Percentiles rank a stretch among this genome's conserved stretches.
Evolutionary conservation across 2,888 invertebrate species (phyloP).

Genomic region (Xylophagus ater): DNA sequence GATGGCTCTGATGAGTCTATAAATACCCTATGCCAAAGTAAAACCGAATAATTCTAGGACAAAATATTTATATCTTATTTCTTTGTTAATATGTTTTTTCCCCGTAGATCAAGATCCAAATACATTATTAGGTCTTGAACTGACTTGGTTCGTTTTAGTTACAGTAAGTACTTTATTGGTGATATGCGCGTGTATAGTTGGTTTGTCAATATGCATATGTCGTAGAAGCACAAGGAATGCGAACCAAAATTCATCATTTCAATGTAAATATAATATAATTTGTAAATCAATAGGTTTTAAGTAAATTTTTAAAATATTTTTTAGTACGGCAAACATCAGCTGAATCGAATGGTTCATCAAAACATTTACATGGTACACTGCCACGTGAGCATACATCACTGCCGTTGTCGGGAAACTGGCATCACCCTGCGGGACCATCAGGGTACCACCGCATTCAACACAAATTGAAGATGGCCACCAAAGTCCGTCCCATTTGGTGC

Average conservation of each 20-base stretch:
- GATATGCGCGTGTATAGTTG: constrained; percentile 55
- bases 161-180: constrained; percentile 59
- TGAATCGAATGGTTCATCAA: constrained; percentile 60
- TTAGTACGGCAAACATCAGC: constrained; percentile 37
- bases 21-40: constrained; percentile 76
- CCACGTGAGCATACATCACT: constrained; percentile 45
- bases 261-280: constrained; percentile 27
- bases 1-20: constrained; percentile 87
- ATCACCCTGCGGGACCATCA: constrained; percentile 77
- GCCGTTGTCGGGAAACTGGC: constrained; percentile 83
- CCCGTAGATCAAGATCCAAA: constrained; percentile 48
- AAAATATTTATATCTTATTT: not conserved
- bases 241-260: constrained; percentile 43
- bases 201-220: constrained; percentile 65
- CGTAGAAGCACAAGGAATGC: constrained; percentile 48
- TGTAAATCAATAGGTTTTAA: constrained; percentile 1
- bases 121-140: constrained; percentile 58
- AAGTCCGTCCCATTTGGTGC: constrained; percentile 89
- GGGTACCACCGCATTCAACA: constrained; percentile 41
- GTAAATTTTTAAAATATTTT: constrained; percentile 2
- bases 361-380: constrained; percentile 48
- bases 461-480: constrained; percentile 52
- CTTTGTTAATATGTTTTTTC: not conserved
- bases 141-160: constrained; percentile 65
- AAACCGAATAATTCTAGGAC: constrained; percentile 35